phyloP scores from a whole-genome alignment of 2,888 invertebrate genomes.

The Cantharis lateralis region DNA sequence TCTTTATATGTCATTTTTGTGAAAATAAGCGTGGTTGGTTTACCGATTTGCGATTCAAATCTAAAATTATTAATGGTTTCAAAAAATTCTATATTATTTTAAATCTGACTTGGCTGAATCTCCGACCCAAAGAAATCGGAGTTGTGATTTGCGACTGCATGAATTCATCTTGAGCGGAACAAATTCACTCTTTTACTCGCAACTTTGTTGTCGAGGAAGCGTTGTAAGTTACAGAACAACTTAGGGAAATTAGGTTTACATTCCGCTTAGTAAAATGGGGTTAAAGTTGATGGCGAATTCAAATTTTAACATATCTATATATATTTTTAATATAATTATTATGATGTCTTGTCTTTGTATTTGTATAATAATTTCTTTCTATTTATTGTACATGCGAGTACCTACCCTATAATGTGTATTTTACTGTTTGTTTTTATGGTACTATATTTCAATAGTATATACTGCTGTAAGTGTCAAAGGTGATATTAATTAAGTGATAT shows the following conservation, averaged over 20 bases:
- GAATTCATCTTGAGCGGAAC: neutral
- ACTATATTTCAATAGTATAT: neutral
- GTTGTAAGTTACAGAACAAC: neutral
- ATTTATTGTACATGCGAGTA: neutral
- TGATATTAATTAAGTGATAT: neutral
- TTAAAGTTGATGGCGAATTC: neutral
- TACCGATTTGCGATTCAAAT: neutral
- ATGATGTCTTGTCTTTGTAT: neutral
- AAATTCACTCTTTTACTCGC: neutral
- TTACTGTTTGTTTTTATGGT: too few species aligned
- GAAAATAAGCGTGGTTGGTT: neutral
- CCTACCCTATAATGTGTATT: neutral
- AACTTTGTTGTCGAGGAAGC: neutral
- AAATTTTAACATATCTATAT: neutral
- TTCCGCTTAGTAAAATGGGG: neutral
- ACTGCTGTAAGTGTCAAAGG: neutral
- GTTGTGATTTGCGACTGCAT: too few species aligned
- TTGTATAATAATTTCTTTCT: neutral
- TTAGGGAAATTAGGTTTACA: neutral
- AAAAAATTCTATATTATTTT: neutral
- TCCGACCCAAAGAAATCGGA: too few species aligned
- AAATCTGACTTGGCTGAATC: neutral
- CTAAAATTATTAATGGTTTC: neutral
- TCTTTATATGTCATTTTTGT: neutral
- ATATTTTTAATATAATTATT: neutral